Evolutionary conservation across 2,113 vertebrate genomes (phyloP).

Genomic region (Pachypanchax playfairii): DNA sequence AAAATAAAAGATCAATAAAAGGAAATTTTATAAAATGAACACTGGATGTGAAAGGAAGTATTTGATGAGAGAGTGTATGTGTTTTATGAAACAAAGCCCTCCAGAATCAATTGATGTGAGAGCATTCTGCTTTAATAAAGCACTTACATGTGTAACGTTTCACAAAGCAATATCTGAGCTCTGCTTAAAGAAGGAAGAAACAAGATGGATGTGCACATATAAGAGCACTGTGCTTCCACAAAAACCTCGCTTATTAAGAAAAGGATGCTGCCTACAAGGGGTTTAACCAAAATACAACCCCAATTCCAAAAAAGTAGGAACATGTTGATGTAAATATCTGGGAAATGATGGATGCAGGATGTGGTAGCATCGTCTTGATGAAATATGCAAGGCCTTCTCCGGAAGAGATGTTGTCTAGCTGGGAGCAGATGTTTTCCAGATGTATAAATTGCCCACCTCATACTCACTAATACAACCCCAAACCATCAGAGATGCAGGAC

Average conservation of each 20-base stretch:
- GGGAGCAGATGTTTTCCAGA: too few relatives aligned
- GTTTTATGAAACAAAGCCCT: slow-evolving; percentile 14
- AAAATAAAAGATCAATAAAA: slow-evolving; percentile 3
- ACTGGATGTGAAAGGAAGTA: slow-evolving; percentile 9
- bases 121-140: slow-evolving; percentile 15
- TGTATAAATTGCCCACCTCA: too few relatives aligned
- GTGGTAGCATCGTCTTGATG: too few relatives aligned
- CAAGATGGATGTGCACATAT: slow-evolving; percentile 8
- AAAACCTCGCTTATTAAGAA: slow-evolving; percentile 44
- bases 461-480: too few relatives aligned
- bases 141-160: slow-evolving; percentile 4
- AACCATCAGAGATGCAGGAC: too few relatives aligned
- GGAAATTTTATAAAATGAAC: background rate
- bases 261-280: slow-evolving; percentile 18
- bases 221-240: slow-evolving; percentile 25
- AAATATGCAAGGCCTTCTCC: too few relatives aligned
- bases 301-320: too few relatives aligned
- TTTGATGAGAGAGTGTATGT: slow-evolving; percentile 2
- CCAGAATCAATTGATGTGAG: slow-evolving; percentile 7
- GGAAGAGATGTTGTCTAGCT: too few relatives aligned
- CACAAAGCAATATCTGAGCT: background rate
- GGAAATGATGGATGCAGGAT: too few relatives aligned
- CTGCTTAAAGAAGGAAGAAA: slow-evolving; percentile 22
- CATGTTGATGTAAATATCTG: too few relatives aligned
- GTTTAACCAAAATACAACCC: too few relatives aligned